Evolutionary conservation across 2,888 invertebrate genomes (phyloP).

Genomic region (Salticus scenicus): DNA sequence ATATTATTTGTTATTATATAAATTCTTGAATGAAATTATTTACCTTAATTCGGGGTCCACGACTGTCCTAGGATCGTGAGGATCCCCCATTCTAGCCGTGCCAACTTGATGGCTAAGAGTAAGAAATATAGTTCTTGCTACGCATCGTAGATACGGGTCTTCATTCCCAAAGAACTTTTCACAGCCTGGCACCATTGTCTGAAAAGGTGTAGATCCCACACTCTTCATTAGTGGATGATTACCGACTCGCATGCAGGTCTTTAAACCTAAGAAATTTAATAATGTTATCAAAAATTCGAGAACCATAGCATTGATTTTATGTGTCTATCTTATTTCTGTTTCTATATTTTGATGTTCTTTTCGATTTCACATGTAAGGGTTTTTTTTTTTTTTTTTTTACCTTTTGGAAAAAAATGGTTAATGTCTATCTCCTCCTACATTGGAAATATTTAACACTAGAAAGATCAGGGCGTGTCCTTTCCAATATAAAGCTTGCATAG

Average conservation of each 20-base stretch:
- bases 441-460: too few relatives aligned
- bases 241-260: background rate
- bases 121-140: background rate
- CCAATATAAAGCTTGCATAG: too few relatives aligned
- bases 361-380: too few relatives aligned
- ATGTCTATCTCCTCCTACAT: too few relatives aligned
- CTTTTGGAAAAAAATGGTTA: too few relatives aligned
- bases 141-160: background rate
- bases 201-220: background rate
- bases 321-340: too few relatives aligned
- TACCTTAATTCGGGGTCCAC: background rate
- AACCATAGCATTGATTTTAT: too few relatives aligned
- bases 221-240: background rate
- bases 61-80: background rate
- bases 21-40: background rate
- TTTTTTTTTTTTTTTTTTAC: too few relatives aligned
- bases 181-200: background rate
- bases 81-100: background rate
- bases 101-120: background rate
- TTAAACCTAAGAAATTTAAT: background rate
- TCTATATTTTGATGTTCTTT: too few relatives aligned
- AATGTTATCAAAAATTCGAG: too few relatives aligned
- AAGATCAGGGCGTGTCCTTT: too few relatives aligned
- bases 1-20: too few relatives aligned
- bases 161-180: background rate